Evolutionary conservation across 2,113 vertebrate species (phyloP), one percentile per base, ranked within the genome.

Genomic region (Nycticorax nycticorax): DNA sequence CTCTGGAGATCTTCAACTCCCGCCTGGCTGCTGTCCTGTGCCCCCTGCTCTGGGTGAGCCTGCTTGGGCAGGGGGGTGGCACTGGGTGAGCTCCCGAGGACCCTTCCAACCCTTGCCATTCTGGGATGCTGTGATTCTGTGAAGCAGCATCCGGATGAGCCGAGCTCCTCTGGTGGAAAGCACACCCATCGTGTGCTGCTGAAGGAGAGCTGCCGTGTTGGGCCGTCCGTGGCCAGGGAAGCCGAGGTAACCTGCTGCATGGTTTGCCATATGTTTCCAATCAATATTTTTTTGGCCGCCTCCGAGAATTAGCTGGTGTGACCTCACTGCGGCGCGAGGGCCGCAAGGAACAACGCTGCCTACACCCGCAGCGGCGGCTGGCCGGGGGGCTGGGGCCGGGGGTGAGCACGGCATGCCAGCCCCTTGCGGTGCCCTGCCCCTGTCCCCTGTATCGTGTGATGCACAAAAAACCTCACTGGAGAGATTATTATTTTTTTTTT

Each of bases 241-340:
- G 60, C 88, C 27, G 66, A 91, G 86, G 33, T 66, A 72, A 71
- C 79, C 45, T 12, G 4, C 56, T 12, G 28, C 47, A 8, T 27
- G 14, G 16, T 60, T 69, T 92, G 41, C 85, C 85, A 62, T 94
- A 30, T 96, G 93, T 97, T 98, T 97, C 86, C 84, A 90, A 71
- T 95, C 94, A 76, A 2, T 88, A 18, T 62, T 52, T 86, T 93
- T 88, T 89, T 66, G 92, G 63, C 78, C 9, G 43, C 86, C 78
- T 87, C 56, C 21, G 77, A 79, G 78, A 83, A 74, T 67, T 71
- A 35, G 63, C 64, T 28, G 41, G 5, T 17, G 73, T 63, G 80
- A 82, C 23, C 86, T 69, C 24, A 57, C 47, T 14, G 91, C 52
- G 47, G 53, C 12, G 66, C n/a, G 72, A 89, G 30, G n/a, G 50